These are phyloP conservation scores for Boloria selene DNA, from an alignment of 2,888 invertebrate species.

Conservation along the genomic window DNA sequence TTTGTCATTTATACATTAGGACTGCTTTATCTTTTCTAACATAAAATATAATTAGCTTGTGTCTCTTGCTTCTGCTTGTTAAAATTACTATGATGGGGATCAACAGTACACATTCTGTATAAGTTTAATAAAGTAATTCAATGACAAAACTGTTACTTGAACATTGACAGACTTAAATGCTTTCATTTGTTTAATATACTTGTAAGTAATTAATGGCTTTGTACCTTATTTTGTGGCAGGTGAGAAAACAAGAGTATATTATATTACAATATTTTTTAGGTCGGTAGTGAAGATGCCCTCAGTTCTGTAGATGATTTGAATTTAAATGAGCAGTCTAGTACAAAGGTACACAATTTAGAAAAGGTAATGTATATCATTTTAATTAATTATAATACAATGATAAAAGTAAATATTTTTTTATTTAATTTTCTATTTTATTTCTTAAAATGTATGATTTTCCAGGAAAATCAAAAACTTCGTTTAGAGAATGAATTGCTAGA, in stretches of 20 bases:
- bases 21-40: too few relatives aligned
- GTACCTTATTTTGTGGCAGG: too few relatives aligned
- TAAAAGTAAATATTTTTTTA: not conserved
- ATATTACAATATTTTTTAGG: constrained; percentile 55
- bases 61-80: too few relatives aligned
- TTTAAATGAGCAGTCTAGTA: constrained; percentile 70
- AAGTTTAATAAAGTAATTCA: too few relatives aligned
- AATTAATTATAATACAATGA: not conserved
- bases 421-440: not conserved
- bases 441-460: not conserved
- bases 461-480: constrained; percentile 75
- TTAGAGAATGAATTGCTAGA: constrained; percentile 74
- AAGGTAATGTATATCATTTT: constrained; percentile 55
- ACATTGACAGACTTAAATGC: too few relatives aligned
- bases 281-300: constrained; percentile 85
- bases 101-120: too few relatives aligned
- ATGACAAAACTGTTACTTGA: too few relatives aligned
- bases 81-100: too few relatives aligned
- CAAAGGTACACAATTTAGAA: constrained; percentile 70
- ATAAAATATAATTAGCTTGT: too few relatives aligned
- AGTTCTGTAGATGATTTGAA: constrained; percentile 79
- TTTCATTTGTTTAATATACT: not conserved
- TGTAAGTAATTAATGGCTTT: too few relatives aligned
- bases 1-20: too few relatives aligned
- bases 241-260: not conserved